These are phyloP conservation scores for Hylia prasina DNA, from an alignment of 2,113 vertebrate genomes.

Conservation along the genomic window DNA sequence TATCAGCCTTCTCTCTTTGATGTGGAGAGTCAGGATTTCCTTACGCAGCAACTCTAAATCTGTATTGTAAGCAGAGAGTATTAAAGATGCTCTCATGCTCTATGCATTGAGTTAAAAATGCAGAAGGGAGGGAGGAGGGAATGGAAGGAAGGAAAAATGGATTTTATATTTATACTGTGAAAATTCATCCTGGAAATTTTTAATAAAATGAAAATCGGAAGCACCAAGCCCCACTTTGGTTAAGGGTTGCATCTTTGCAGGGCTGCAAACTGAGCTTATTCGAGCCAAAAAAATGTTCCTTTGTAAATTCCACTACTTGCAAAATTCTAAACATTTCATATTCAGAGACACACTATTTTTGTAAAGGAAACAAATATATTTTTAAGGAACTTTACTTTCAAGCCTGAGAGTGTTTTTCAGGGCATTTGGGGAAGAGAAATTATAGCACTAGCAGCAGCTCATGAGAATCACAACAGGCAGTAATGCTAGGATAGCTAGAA, in stretches of 20 bases:
- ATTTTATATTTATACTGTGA: background rate
- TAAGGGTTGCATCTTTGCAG: background rate
- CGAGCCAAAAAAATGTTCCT: background rate
- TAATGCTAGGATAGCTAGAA: background rate
- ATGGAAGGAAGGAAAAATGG: background rate
- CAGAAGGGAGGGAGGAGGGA: background rate
- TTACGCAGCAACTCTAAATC: background rate
- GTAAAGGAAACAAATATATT: slow-evolving; percentile 23
- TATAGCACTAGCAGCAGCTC: slow-evolving; percentile 9
- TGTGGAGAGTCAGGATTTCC: background rate
- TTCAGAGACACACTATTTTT: background rate
- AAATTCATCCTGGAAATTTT: background rate
- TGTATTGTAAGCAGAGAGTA: background rate
- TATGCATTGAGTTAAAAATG: background rate
- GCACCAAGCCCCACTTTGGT: background rate
- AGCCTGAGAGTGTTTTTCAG: slow-evolving; percentile 25
- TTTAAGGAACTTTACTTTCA: slow-evolving; percentile 21
- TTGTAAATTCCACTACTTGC: background rate
- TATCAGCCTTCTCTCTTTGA: background rate
- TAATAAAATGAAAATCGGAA: background rate
- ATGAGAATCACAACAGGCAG: slow-evolving; percentile 44
- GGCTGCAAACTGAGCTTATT: background rate
- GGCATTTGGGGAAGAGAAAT: slow-evolving; percentile 27
- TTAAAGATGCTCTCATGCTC: background rate
- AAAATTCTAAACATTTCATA: slow-evolving; percentile 37